phyloP scores from a whole-genome alignment of 2,888 invertebrate species.

The Eristalis pertinax region DNA sequence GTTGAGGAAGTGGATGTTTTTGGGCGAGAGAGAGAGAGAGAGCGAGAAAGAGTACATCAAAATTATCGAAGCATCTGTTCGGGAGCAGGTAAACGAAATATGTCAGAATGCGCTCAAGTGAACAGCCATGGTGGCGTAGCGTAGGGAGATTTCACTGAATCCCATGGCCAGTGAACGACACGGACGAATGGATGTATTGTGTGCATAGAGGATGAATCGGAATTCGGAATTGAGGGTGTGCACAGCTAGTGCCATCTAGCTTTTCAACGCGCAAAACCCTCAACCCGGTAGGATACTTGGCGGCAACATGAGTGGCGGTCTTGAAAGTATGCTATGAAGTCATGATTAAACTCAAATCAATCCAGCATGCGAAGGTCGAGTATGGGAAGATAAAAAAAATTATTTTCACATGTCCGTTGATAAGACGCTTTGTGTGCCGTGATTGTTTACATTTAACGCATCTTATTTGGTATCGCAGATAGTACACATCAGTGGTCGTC shows the following conservation, averaged over 20 bases:
- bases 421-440: neutral
- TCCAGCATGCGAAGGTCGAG: neutral
- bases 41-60: neutral
- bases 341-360: neutral
- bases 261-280: neutral
- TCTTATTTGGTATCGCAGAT: neutral
- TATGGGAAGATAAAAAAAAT: neutral
- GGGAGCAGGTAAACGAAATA: neutral
- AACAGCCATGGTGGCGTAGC: neutral
- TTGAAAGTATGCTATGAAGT: neutral
- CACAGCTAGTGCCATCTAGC: neutral
- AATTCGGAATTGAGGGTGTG: neutral
- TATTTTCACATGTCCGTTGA: neutral
- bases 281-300: neutral
- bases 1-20: neutral
- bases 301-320: neutral
- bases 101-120: neutral
- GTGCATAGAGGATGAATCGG: neutral
- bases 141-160: neutral
- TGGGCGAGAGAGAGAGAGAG: conserved; percentile 30
- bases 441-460: neutral
- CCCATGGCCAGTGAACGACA: neutral
- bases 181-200: neutral
- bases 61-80: neutral
- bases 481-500: neutral